Base-by-base conservation (phyloP, 2,888 invertebrate species). In the Drepanosiphum platanoidis region DNA sequence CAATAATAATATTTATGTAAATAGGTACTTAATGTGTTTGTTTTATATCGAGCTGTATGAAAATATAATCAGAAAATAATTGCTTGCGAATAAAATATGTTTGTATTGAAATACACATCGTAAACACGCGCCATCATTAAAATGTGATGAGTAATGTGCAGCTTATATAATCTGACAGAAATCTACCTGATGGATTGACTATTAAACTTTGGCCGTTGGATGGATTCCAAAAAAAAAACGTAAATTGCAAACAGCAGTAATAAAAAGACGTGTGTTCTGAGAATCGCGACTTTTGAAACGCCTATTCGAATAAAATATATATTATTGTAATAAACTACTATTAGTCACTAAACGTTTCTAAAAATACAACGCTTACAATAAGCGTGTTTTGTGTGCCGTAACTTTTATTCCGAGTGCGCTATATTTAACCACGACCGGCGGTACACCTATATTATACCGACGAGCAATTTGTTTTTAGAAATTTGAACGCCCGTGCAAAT, bases 201-300 rank as follows among this genome's bases (percentile, higher is more conserved):
- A 64, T 64, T 39, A 77, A 58, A 52, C 36, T 81, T 71, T 81
- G 58, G n/a, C 22, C n/a, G 39, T 72, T 81, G 81, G 81, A 81
- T 15, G 22, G n/a, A 81, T 71, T 71, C 81, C 81, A 81, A 71
- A 39, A 71, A 70, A 81, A 3, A 34, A 34, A 13, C 30, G 46
- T 46, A 18, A 30, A 58, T 70, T 5, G 70, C 30, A 71, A 58
- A 70, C 0, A 39, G 58, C 15, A n/a, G n/a, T 71, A 58, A 81
- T 71, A 32, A 32, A 70, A 52, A 27, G 13, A 4, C 42, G 32
- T 39, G 15, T 32, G 52, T 80, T 68, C 68, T 18, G 2, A 36
- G 46, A 68, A 81, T 39, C 39, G 30, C 13, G 36, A 27, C 34
- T 81, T 72, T 39, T 81, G 18, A 34, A 81, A 81, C 58, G 72